Base-by-base conservation (phyloP, 2,888 invertebrate genomes). In the Leptinotarsa rubiginosa region DNA sequence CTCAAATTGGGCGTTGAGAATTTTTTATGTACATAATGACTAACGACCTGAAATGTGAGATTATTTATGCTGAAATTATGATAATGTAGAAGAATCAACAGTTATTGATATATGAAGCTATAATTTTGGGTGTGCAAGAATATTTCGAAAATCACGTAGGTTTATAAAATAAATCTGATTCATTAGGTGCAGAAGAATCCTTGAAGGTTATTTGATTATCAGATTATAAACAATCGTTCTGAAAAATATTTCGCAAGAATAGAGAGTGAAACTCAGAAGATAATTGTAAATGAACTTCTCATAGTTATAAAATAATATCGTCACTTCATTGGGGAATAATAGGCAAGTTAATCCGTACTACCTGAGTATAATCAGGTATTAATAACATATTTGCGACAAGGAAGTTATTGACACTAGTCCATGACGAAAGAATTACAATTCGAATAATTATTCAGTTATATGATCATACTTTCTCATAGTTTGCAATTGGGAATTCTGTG, bases 21-120 rank as follows among this genome's bases (percentile, higher is more conserved):
- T 54, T 56, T 69, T 69, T 47, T 56, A 20, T 54, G 56, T 41
- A 56, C 47, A 41, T 69, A 69, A 69, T 69, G 69, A 69, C 47
- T 69, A 56, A 59, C 31, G 20, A 54, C 56, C 69, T 47, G 47
- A 69, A 56, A 69, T 59, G 13, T 69, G 41, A 25, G 69, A 69
- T 59, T 69, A 56, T 47, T 69, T 69, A 69, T 69, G 69, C 41
- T 47, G 20, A 47, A 69, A 47, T 69, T 69, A 69, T 69, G 69
- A 59, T 69, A 69, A 69, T 69, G 15, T 16, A 41, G 15, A 47
- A 52, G 56, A 56, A 47, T 22, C 59, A 69, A 52, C 56, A 56
- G 56, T 69, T 56, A 59, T 47, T 59, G 56, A 56, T 56, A 20
- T 10, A 25, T 47, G 31, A 69, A 56, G 22, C 41, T 13, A 31